These are phyloP conservation scores for Melanotaenia pygmaea DNA, from an alignment of 2,797 vertebrate genomes.

Conservation along the genomic window DNA sequence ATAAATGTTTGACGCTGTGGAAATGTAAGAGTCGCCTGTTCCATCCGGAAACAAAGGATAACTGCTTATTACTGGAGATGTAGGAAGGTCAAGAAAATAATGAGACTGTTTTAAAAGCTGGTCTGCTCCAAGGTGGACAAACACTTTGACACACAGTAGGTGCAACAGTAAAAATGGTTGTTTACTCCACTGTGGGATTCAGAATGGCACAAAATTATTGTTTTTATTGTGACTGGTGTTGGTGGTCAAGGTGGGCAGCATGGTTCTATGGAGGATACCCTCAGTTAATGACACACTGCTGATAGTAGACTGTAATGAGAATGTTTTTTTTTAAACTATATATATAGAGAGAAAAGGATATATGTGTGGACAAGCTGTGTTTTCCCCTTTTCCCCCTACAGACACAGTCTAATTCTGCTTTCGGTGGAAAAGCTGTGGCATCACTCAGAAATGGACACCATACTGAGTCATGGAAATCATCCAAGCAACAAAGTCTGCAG, in stretches of 20 bases:
- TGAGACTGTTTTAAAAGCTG: conserved; percentile 27
- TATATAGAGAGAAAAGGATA: neutral
- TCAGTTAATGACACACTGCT: neutral
- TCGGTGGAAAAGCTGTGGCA: conserved; percentile 52
- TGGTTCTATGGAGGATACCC: neutral
- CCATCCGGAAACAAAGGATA: conserved; percentile 17
- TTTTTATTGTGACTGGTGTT: conserved; percentile 24
- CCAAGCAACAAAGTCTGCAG: conserved; percentile 71
- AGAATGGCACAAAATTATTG: conserved; percentile 11
- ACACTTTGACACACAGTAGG: conserved; percentile 17
- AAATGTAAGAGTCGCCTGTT: conserved; percentile 16
- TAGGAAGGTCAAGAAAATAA: conserved; percentile 26
- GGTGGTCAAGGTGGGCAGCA: neutral
- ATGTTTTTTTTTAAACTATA: neutral
- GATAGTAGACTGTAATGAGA: neutral
- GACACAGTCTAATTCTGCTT: conserved; percentile 58
- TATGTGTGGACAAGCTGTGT: neutral
- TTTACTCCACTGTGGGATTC: conserved; percentile 24
- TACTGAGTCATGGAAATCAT: conserved; percentile 72
- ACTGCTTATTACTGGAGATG: conserved; percentile 1
- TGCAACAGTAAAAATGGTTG: conserved; percentile 25
- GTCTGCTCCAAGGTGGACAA: conserved; percentile 17
- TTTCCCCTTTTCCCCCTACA: conserved; percentile 21
- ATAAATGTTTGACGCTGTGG: conserved; percentile 6
- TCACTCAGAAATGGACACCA: conserved; percentile 73